Evolutionary conservation across 1,140 invertebrate genomes (phyloP).

Genomic region (Wiebesia pumilae): DNA sequence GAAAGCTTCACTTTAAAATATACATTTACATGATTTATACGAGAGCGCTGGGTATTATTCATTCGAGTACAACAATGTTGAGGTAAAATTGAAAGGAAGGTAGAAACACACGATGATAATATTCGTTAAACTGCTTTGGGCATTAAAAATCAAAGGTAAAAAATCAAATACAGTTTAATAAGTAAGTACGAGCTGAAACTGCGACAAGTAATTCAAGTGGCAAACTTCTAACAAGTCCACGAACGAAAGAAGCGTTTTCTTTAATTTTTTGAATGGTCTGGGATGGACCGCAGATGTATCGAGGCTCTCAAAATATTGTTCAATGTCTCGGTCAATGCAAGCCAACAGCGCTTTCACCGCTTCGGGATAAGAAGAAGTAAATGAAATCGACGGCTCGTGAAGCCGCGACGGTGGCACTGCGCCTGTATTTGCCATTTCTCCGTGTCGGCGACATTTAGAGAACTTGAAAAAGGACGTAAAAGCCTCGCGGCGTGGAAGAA

Average conservation of each 20-base stretch:
- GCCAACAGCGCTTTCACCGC: conserved; percentile 53
- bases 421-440: conserved; percentile 1
- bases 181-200: too few relatives aligned
- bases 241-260: neutral
- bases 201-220: neutral
- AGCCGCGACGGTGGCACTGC: too few relatives aligned
- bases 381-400: conserved; percentile 49
- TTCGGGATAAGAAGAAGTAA: conserved; percentile 43
- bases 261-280: neutral
- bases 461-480: neutral
- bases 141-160: too few relatives aligned
- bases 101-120: too few relatives aligned
- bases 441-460: neutral
- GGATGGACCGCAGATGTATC: neutral
- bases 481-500: neutral
- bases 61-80: too few relatives aligned
- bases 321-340: conserved; percentile 52
- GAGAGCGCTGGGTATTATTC: neutral
- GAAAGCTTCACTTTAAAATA: neutral
- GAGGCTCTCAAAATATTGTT: conserved; percentile 53
- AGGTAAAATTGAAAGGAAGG: too few relatives aligned
- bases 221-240: neutral
- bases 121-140: too few relatives aligned
- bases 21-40: neutral
- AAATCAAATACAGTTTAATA: too few relatives aligned